Evolutionary conservation across 1,140 invertebrate species (phyloP).

Genomic region (Microplitis mediator): DNA sequence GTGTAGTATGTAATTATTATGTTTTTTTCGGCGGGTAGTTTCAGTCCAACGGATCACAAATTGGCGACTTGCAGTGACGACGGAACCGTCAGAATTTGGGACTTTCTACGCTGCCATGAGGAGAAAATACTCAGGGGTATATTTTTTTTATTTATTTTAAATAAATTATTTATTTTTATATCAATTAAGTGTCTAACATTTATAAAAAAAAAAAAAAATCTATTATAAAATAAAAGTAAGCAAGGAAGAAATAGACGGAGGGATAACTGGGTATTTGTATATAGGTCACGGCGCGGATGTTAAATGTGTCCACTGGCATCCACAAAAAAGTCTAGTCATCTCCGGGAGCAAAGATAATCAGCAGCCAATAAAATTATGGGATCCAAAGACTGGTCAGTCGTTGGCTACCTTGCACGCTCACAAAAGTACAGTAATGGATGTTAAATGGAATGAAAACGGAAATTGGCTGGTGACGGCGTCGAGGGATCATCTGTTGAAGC

Average conservation of each 20-base stretch:
- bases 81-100: slow-evolving; percentile 97
- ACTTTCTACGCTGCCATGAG: slow-evolving; percentile 96
- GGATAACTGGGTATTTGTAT: slow-evolving; percentile 37
- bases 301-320: slow-evolving; percentile 99
- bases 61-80: slow-evolving; percentile 99
- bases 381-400: slow-evolving; percentile 92
- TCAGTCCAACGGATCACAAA: slow-evolving; percentile 98
- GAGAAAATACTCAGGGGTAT: slow-evolving; percentile 92
- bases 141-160: slow-evolving; percentile 20
- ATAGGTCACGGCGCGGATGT: slow-evolving; percentile 98
- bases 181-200: too few species aligned
- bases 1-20: slow-evolving; percentile 41
- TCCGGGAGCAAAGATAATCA: slow-evolving; percentile 99
- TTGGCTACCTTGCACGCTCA: slow-evolving; percentile 94
- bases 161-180: too few species aligned
- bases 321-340: slow-evolving; percentile 93
- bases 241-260: not conserved
- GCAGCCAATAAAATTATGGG: slow-evolving; percentile 99
- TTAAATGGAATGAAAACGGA: slow-evolving; percentile 99
- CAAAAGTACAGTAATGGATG: slow-evolving; percentile 98
- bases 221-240: not conserved
- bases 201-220: not conserved
- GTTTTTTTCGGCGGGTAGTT: slow-evolving; percentile 72
- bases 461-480: slow-evolving; percentile 99
- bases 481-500: slow-evolving; percentile 94